Base-by-base conservation (phyloP, 2,888 invertebrate genomes). In the Frankliniella intonsa region DNA sequence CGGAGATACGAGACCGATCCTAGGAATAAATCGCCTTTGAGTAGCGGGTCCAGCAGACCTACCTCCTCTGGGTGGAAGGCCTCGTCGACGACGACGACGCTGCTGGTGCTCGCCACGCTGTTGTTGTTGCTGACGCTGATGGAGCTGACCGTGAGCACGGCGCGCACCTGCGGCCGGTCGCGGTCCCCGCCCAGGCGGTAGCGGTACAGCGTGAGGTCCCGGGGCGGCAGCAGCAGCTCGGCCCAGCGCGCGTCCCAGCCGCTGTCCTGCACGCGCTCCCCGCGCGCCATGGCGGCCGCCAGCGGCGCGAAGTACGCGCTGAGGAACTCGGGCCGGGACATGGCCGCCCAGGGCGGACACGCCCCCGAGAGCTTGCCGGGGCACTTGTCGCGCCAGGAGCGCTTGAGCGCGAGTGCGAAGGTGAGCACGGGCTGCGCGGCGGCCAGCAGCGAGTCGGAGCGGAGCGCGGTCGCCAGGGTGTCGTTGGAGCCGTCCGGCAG, bases 371-470 rank as follows among this genome's bases (percentile, higher is more conserved):
- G 49, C 14, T 50, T 82, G 50, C 81, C 80, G 14, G 69, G 65
- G 82, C 87, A 87, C 55, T 85, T 85, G 50, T 83, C 84, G 38
- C 84, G 82, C 86, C 87, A 86, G 7, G 86, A 86, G 49, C 85
- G 85, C 50, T 85, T 84, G 80, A 86, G 84, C 1, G 86, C 86
- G 62, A 85, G 85, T n/a, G 86, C 86, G 51, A 85, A 84, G 5
- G 85, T 84, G 80, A 85, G 85, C 12, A 87, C 82, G 11, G 85
- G 85, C 76, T 86, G 86, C 22, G 86, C 83, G 2, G 85, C 84
- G 0, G 86, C 83, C 19, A 84, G 81, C 7, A 84, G 83, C 27
- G 82, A 82, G 27, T 82, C 80, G 14, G 84, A 81, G 81, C 84
- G 83, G 14, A 83, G 25, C 69, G 25, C 69, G 22, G 1, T 22